Percentiles rank a stretch among this genome's conserved stretches.
Evolutionary conservation across 2,888 invertebrate genomes (phyloP).

Genomic region (Melieria crassipennis): DNA sequence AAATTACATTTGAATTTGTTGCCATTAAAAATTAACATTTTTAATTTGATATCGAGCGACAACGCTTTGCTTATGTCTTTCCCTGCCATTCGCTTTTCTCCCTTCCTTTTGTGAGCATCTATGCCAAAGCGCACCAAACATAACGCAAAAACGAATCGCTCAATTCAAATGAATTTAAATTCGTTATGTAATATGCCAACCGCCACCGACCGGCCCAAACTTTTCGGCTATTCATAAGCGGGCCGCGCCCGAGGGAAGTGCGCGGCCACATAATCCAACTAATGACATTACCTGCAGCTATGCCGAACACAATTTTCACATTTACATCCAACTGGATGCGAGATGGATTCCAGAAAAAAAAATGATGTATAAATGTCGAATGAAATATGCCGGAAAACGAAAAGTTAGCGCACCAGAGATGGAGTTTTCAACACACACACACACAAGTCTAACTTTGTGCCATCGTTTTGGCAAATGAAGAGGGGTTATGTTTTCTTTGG

Average conservation of each 20-base stretch:
- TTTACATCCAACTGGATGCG: too few species aligned
- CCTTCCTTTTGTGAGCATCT: background rate
- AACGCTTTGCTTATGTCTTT: background rate
- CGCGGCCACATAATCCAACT: background rate
- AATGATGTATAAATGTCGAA: too few species aligned
- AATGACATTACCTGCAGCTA: background rate
- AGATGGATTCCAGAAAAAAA: too few species aligned
- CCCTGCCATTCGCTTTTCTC: background rate
- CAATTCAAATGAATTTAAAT: conserved; percentile 29
- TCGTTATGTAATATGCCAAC: background rate
- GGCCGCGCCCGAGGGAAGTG: background rate
- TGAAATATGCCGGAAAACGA: too few species aligned
- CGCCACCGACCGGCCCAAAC: background rate
- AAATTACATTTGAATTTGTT: conserved; percentile 18
- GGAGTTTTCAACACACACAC: too few species aligned
- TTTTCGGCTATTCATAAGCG: background rate
- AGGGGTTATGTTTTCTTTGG: too few species aligned
- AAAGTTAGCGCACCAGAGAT: too few species aligned
- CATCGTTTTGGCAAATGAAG: too few species aligned
- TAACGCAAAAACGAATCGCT: background rate
- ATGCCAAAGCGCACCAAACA: conserved; percentile 4
- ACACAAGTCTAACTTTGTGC: too few species aligned
- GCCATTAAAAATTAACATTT: conserved; percentile 17
- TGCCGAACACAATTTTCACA: too few species aligned
- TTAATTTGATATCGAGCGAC: conserved; percentile 9